These are phyloP conservation scores for Tangara arthus DNA, from an alignment of 2,797 vertebrate genomes.

Conservation along the genomic window DNA sequence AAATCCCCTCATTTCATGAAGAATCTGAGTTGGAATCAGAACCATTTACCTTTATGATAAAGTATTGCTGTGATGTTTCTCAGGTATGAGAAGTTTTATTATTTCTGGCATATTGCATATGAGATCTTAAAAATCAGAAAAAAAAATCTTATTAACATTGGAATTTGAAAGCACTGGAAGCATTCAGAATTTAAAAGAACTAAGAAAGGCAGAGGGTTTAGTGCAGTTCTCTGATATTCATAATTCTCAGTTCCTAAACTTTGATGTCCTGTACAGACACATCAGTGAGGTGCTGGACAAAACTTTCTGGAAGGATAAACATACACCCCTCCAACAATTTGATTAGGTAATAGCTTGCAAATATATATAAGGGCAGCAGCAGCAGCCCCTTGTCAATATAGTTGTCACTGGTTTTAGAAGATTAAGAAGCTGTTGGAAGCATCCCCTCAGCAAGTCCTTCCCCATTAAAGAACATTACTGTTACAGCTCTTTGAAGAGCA, in stretches of 20 bases:
- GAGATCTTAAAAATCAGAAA: not conserved
- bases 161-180: not conserved
- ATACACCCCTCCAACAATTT: not conserved
- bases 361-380: not conserved
- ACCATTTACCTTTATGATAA: not conserved
- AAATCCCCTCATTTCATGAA: not conserved
- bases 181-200: not conserved
- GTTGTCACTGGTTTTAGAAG: not conserved
- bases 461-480: not conserved
- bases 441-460: not conserved
- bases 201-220: not conserved
- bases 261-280: not conserved
- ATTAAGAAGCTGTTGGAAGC: not conserved
- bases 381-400: not conserved
- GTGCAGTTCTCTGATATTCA: not conserved
- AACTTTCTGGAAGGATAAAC: not conserved
- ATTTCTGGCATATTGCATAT: not conserved
- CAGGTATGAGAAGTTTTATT: not conserved
- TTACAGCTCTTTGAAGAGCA: not conserved
- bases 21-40: not conserved
- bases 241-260: not conserved
- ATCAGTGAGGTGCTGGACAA: not conserved
- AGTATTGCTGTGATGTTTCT: not conserved
- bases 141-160: not conserved
- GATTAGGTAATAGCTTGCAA: not conserved